Evolutionary conservation across 2,888 invertebrate genomes (phyloP), one percentile per base, ranked within the genome.

Genomic region (Ectobius pallidus): DNA sequence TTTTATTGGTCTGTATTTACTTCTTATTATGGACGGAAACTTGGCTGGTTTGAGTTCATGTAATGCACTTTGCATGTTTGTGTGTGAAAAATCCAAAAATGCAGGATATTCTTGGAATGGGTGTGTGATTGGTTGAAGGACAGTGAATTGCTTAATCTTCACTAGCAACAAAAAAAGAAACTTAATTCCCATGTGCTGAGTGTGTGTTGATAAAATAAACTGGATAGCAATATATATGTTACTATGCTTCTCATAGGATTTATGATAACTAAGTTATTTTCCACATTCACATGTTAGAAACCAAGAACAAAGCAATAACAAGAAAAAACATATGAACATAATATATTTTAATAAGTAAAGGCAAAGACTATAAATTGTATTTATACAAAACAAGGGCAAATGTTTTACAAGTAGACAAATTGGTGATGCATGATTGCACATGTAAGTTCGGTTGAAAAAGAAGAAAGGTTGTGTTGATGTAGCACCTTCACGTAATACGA

Each of bases 301-400:
- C 25, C 18, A 65, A 65, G 44, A 65, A 65, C 30, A 65, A 46
- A 65, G 65, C 65, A 65, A 65, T 65, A 65, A 58, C 18, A 30
- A 58, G 32, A 58, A 58, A n/a, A 30, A 30, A 58, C 30, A 58
- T 58, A 30, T 25, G 58, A 65, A 46, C 27, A 44, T 44, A n/a
- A 65, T 63, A 63, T 65, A 65, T 65, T 65, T 65, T 65, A 65
- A 65, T 65, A 65, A 46, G 11, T 65, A 46, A 63, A 63, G 39
- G 30, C 27, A 30, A 27, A 46, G 30, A 34, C 61, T 61, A 44
- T 46, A 44, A 14, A 44, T 25, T 42, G 18, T 65, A 16, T 65
- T 7, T 65, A 34, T 27, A 7, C 20, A 27, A 25, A 65, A 46
- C 44, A 34, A 30, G 65, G 30, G 44, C 65, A 46, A 46, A 44